Base-by-base conservation (phyloP, 2,888 invertebrate genomes). In the Eupithecia pulchellata region DNA sequence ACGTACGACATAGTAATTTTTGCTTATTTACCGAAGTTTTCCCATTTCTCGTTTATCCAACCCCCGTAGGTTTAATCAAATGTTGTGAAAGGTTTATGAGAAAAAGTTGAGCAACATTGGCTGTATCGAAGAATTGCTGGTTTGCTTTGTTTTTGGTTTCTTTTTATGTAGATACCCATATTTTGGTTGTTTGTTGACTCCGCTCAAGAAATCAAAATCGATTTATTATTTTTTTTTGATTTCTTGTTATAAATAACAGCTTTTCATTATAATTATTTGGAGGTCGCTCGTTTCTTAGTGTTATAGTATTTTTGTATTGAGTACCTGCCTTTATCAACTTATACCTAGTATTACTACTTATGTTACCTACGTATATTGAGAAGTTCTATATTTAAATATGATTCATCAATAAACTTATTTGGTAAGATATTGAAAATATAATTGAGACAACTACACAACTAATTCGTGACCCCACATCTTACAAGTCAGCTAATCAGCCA, bases 21-120 rank as follows among this genome's bases (percentile, higher is more conserved):
- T 82, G 77, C 82, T 82, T 83, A 82, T 81, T 82, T 77, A 79
- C 77, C 47, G 73, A 86, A 86, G 81, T 86, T 86, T 86, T 83
- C 82, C 83, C 84, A 84, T 86, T 85, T 83, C 79, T 76, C 82
- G 83, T 84, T 85, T 83, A 85, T 81, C 80, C 81, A 67, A 76
- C 78, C 80, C 80, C 75, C 78, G 82, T 81, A 81, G 79, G 80
- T 84, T 84, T 84, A 85, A 86, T 86, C 84, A 86, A 86, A 86
- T 83, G 82, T 79, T 79, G 72, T 77, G 81, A 82, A 81, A 79
- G 82, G 79, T 86, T 86, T 85, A 84, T 84, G 82, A 81, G 81
- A 64, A 68, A 79, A 85, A 83, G 76, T 84, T 85, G 32, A 30
- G 61, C 76, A 81, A 81, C 78, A 82, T 61, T 77, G 68, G 69